Base-by-base conservation (phyloP, 2,797 vertebrate species). In the Lithobates pipiens region DNA sequence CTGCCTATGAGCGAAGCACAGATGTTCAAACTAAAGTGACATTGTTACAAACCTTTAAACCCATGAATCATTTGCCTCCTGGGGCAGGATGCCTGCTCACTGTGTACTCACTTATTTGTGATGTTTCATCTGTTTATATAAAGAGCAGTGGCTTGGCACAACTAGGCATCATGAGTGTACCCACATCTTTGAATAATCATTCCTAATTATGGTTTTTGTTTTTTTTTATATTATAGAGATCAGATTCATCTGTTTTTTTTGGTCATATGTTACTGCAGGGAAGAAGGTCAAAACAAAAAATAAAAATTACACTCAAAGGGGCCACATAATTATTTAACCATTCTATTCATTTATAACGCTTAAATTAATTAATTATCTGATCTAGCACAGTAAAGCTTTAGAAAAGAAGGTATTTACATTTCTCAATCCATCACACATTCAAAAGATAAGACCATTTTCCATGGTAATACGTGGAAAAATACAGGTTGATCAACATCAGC, bases 81-180 rank as follows among this genome's bases (percentile, higher is more conserved):
- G 77, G 18, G 46, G 71, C 9, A 21, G 46, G 1, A 29, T 69
- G 75, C 23, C 25, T 73, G 80, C 27, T 74, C 80, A 86, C 65
- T 77, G 50, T 75, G 77, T 85, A 50, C 76, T 72, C 25, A 65
- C 32, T 34, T 73, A 54, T 50, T 9, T 80, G 77, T 32, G 73
- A 80, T 76, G 61, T 75, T 82, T 78, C 21, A 82, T 77, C 44
- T 23, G 16, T 82, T 21, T 70, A 61, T 77, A 67, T 21, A 82
- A 70, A 63, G 27, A 63, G 50, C 27, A 16, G 76, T 73, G 74
- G 80, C 72, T 86, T 86, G 79, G 75, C 80, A 77, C 10, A 86
- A 70, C 76, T 67, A 72, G 67, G 65, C 65, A 70, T 46, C 42
- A 71, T 25, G 34, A 74, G 72, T 78, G 67, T 25, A 11, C 54